These are phyloP conservation scores for Epinephelus cyanopodus DNA, from an alignment of 2,113 vertebrate genomes.

Conservation along the genomic window DNA sequence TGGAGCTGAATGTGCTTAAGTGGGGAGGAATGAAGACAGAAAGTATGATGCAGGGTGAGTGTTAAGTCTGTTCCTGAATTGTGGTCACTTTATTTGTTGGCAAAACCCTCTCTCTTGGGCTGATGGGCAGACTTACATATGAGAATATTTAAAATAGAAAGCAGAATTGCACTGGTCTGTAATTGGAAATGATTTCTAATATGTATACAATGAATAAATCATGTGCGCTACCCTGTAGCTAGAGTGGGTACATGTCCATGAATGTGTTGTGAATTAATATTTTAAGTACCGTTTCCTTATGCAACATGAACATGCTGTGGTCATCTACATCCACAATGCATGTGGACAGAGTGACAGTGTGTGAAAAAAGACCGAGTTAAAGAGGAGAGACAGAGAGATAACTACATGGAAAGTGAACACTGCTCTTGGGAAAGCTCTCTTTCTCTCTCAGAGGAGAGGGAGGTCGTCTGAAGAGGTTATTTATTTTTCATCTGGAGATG, in stretches of 20 bases:
- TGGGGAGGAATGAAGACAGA: background rate
- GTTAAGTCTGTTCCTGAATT: background rate
- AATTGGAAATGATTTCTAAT: background rate
- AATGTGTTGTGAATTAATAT: background rate
- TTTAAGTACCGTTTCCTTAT: background rate
- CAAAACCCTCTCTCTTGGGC: background rate
- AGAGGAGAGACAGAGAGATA: slow-evolving; percentile 56
- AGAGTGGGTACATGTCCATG: background rate
- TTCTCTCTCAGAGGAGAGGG: slow-evolving; percentile 67
- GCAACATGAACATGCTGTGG: background rate
- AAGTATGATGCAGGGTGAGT: background rate
- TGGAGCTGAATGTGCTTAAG: slow-evolving; percentile 6
- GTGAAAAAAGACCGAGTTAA: slow-evolving; percentile 40
- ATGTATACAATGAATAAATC: background rate
- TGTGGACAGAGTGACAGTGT: slow-evolving; percentile 17
- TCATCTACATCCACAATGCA: slow-evolving; percentile 1
- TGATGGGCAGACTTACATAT: background rate
- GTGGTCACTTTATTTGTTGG: background rate
- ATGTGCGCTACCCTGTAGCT: background rate
- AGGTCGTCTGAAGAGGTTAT: slow-evolving; percentile 80
- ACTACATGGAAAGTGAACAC: slow-evolving; percentile 64
- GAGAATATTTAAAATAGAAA: background rate
- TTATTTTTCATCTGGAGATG: slow-evolving; percentile 84
- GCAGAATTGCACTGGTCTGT: no score
- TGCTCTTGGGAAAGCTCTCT: slow-evolving; percentile 60